phyloP scores from a whole-genome alignment of 2,113 vertebrate species.

The Willisornis vidua region DNA sequence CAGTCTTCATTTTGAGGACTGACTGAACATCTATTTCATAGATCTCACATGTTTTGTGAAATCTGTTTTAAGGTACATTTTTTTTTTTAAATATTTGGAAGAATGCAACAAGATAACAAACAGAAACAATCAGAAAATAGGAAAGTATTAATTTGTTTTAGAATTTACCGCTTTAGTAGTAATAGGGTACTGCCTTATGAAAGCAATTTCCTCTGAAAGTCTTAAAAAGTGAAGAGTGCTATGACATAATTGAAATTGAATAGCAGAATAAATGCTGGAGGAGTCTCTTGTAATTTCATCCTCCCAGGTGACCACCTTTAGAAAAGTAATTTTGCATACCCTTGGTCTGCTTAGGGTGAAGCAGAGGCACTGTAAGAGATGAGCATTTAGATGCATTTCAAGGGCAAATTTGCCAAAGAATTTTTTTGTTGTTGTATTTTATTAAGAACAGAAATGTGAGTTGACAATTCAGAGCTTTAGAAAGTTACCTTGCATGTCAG shows the following conservation, averaged over 20 bases:
- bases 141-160: neutral
- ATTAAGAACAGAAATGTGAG: neutral
- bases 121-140: neutral
- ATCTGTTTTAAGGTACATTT: neutral
- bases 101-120: neutral
- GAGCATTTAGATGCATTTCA: neutral
- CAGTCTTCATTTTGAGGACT: neutral
- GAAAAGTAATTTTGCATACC: neutral
- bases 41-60: neutral
- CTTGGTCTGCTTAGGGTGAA: neutral
- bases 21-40: neutral
- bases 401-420: neutral
- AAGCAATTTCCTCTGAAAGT: neutral
- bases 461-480: neutral
- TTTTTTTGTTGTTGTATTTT: neutral
- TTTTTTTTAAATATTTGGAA: neutral
- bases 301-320: neutral
- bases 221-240: neutral
- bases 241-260: neutral
- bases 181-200: neutral
- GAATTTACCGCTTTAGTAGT: neutral
- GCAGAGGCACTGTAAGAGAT: neutral
- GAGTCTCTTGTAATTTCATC: neutral
- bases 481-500: neutral
- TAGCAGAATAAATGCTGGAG: neutral